A percentile compares a stretch with the other conserved stretches of the same genome.
phyloP scores from a whole-genome alignment of 2,113 vertebrate species.

The Pampusana beccarii region DNA sequence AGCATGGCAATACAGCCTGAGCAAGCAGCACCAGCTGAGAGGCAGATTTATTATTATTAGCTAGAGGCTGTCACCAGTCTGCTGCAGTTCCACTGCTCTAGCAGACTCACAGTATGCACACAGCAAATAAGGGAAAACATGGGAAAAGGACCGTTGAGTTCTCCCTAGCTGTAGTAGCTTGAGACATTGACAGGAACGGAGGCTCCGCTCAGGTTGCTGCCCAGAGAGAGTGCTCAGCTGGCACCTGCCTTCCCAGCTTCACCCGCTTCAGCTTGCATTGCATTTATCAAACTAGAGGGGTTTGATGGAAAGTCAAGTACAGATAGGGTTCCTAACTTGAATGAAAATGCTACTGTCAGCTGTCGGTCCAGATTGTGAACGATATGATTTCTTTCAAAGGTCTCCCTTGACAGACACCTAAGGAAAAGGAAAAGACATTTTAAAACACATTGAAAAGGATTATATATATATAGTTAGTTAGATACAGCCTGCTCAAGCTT shows the following conservation, averaged over 20 bases:
- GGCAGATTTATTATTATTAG: background rate
- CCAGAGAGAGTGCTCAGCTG: background rate
- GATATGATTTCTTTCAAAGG: background rate
- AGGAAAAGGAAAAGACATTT: slow-evolving; percentile 9
- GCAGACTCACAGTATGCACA: background rate
- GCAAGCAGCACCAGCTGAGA: accelerated
- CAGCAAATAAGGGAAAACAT: background rate
- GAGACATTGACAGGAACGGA: background rate
- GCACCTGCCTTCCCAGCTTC: background rate
- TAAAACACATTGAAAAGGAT: slow-evolving; percentile 2
- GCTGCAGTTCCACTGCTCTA: background rate
- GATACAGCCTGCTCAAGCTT: background rate
- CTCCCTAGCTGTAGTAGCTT: background rate
- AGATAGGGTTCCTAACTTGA: background rate
- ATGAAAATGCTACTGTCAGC: background rate
- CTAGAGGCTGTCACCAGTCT: background rate
- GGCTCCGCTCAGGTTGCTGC: background rate
- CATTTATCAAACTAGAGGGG: background rate
- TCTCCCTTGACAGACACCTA: background rate
- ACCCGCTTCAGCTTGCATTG: too few species aligned
- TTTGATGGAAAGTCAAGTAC: background rate
- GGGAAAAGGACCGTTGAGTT: background rate
- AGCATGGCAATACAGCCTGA: background rate
- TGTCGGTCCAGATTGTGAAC: background rate
- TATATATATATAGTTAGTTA: background rate